Conservation (phyloP, 2,113 vertebrate genomes). For the Otus sunia region DNA sequence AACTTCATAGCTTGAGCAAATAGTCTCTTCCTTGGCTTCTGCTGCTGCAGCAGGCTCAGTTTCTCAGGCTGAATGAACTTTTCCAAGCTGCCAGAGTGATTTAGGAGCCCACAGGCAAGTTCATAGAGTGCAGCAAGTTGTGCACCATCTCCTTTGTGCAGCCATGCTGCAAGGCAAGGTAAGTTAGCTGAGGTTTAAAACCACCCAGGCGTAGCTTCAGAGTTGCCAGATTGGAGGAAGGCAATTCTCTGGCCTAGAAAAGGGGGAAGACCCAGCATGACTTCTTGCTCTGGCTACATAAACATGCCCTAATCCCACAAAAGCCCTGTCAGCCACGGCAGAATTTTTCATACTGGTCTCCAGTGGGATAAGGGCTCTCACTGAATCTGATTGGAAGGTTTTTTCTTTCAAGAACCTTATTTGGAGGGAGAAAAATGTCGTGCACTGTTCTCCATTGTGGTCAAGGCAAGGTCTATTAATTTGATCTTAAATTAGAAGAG, state of each 20-base stretch:
- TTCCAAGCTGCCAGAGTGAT: not conserved
- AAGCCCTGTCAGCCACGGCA: not conserved
- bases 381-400: not conserved
- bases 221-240: not conserved
- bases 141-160: not conserved
- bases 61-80: not conserved
- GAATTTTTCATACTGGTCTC: not conserved
- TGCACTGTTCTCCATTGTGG: not conserved
- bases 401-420: not conserved
- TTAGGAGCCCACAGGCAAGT: slow-evolving; percentile 5
- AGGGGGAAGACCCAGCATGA: not conserved
- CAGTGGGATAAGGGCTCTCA: not conserved
- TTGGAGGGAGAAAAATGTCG: not conserved
- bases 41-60: not conserved
- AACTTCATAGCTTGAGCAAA: not conserved
- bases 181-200: not conserved
- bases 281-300: not conserved
- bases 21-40: not conserved
- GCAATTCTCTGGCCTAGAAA: not conserved
- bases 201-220: not conserved
- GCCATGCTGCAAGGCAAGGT: not conserved
- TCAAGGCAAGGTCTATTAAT: not conserved
- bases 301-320: not conserved
- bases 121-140: not conserved
- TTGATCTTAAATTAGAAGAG: not conserved